Evolutionary conservation across 2,113 vertebrate species (phyloP).

Genomic region (Fregata magnificens): DNA sequence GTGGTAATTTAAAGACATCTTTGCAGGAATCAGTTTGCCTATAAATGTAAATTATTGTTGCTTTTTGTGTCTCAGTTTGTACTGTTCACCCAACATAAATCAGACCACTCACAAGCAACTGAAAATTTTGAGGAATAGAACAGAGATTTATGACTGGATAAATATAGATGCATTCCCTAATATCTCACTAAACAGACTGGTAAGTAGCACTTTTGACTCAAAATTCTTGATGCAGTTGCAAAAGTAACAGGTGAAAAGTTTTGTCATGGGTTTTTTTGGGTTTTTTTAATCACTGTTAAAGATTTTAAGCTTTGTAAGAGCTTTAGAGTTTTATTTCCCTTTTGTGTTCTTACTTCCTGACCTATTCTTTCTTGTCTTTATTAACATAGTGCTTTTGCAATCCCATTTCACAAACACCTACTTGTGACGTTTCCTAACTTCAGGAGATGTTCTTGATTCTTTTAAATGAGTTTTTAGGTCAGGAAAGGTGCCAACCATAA

Average conservation of each 20-base stretch:
- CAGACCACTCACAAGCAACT: neutral
- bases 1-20: neutral
- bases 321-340: neutral
- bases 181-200: neutral
- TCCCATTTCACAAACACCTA: neutral
- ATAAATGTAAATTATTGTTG: neutral
- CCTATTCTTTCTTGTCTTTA: neutral
- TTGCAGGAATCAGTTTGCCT: neutral
- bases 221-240: neutral
- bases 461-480: neutral
- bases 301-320: neutral
- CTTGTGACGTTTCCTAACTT: neutral
- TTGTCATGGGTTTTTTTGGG: no score
- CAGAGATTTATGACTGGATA: neutral
- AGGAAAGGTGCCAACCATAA: neutral
- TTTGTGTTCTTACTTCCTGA: neutral
- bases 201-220: neutral
- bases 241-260: neutral
- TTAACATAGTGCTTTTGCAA: neutral
- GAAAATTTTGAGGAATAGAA: neutral
- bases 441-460: neutral
- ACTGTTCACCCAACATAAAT: neutral
- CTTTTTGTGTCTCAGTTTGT: neutral
- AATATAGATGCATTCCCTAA: neutral
- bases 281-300: neutral